Evolutionary conservation across 2,888 invertebrate genomes (phyloP).

Genomic region (Tipula confusa): DNA sequence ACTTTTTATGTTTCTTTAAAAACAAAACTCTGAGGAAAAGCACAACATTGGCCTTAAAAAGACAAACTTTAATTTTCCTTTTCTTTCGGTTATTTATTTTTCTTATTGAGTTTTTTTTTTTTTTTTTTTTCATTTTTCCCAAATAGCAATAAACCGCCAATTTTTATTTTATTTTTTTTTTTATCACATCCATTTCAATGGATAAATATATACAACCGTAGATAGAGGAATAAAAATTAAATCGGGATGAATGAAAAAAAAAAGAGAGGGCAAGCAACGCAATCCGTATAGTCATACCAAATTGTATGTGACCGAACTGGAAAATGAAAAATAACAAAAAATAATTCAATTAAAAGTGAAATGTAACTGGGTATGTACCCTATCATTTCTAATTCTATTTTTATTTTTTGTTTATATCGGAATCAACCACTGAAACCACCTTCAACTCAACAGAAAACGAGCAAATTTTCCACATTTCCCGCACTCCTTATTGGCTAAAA

Average conservation of each 20-base stretch:
- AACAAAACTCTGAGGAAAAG: not conserved
- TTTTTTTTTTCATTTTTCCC: not conserved
- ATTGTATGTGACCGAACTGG: not conserved
- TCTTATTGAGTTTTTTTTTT: not conserved
- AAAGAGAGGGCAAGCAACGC: not conserved
- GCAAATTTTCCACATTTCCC: not conserved
- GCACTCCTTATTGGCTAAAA: not conserved
- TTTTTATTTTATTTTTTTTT: no score
- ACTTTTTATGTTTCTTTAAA: constrained; percentile 20
- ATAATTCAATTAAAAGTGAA: constrained; percentile 25
- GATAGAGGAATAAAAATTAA: not conserved
- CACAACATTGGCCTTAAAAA: constrained; percentile 1
- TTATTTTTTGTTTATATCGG: not conserved
- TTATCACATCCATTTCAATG: not conserved
- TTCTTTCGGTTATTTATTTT: not conserved
- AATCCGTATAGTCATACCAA: not conserved
- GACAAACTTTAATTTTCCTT: constrained; percentile 9
- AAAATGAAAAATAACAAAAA: not conserved
- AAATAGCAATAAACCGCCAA: constrained; percentile 20
- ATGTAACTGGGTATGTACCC: constrained; percentile 20
- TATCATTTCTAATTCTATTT: not conserved
- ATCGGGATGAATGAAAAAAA: not conserved
- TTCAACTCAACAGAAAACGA: not conserved
- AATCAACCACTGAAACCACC: constrained; percentile 1
- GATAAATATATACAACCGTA: not conserved